A percentile compares a stretch with the other conserved stretches of the same genome.
Evolutionary conservation across 2,797 vertebrate species (phyloP).

Genomic region (Luscinia megarhynchos): DNA sequence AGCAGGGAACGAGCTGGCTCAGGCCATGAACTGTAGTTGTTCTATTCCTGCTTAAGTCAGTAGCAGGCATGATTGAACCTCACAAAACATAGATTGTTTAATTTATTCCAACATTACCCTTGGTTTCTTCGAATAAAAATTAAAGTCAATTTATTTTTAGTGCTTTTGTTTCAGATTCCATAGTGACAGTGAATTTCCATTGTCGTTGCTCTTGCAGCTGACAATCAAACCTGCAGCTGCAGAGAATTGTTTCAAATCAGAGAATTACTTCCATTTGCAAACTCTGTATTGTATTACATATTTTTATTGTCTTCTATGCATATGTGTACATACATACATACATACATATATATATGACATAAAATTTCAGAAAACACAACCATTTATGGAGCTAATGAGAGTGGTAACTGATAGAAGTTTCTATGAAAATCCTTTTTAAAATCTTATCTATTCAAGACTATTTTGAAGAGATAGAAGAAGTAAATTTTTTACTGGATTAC

Average conservation of each 20-base stretch:
- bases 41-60: not conserved
- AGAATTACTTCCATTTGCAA: not conserved
- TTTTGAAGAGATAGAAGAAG: not conserved
- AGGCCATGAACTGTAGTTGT: not conserved
- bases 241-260: not conserved
- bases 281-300: not conserved
- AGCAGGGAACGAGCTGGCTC: not conserved
- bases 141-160: not conserved
- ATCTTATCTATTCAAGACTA: not conserved
- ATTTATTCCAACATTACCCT: not conserved
- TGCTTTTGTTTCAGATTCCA: conserved; percentile 4
- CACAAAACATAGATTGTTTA: not conserved
- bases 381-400: not conserved
- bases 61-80: not conserved
- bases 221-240: not conserved
- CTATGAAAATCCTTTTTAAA: not conserved
- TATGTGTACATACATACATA: no score
- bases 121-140: not conserved
- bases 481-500: not conserved
- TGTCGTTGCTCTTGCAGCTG: not conserved
- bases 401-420: not conserved
- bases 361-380: not conserved
- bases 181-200: not conserved
- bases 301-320: not conserved
- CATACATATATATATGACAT: no score